Base-by-base conservation (phyloP, 2,113 vertebrate genomes). In the Melanocharis versteri region DNA sequence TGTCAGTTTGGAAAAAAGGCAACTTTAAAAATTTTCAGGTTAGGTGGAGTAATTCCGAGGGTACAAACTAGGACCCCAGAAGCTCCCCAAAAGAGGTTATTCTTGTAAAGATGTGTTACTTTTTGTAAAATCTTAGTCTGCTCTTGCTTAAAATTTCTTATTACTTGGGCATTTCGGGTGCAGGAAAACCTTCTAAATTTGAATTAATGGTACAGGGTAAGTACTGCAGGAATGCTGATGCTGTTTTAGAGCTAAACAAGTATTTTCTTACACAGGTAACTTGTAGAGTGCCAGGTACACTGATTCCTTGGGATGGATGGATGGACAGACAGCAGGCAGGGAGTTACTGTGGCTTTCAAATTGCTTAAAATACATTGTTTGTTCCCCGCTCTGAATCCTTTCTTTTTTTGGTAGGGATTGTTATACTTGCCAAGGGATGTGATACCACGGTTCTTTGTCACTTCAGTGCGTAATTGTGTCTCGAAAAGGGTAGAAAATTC, bases 201-300 rank as follows among this genome's bases (percentile, higher is more conserved):
- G 44, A 76, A 7, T 62, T 31, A 56, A 7, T 53, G 10, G 15
- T 69, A 7, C 50, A 65, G 54, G 13, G 12, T 51, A 47, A 71
- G 8, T 40, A 21, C 23, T 64, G 15, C n/a, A 44, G 66, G 24
- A 13, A 2, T 62, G 65, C 57, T 79, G 40, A 33, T 71, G 62
- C 22, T 39, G 37, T 33, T 76, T 42, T 39, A 28, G 42, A 66
- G 39, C 37, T 57, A 19, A 58, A 19, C 4, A 24, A 47, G 10
- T 45, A 10, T 58, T 75, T 66, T 42, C 47, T 75, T 71, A 30
- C 12, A 17, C 47, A 51, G 53, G 10, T 54, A 3, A 17, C 22
- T n/a, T 54, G 10, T 33, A 2, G 15, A 42, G 48, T 2, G 2
- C 14, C 30, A 31, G 82, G 12, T 39, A 5, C 13, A 1, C 8